Base-by-base conservation (phyloP, 2,113 vertebrate species). In the Progne subis region DNA sequence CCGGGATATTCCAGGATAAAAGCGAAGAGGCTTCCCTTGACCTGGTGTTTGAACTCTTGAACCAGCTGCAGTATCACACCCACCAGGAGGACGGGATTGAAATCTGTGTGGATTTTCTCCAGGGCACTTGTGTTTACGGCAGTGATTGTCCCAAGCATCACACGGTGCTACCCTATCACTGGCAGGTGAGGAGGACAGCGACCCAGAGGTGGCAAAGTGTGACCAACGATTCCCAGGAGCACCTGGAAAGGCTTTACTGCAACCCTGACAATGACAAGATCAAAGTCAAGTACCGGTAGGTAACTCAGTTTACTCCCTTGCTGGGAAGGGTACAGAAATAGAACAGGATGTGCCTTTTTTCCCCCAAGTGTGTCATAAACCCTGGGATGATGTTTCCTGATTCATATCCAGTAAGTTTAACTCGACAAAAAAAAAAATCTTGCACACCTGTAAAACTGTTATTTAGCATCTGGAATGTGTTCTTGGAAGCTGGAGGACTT, bases 221-320 rank as follows among this genome's bases (percentile, higher is more conserved):
- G 83, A 98, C 98, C 60, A 99, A 99, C 65, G 99, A 99, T 88
- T 98, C 99, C 72, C 99, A 99, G 98, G 99, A 99, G 95, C 99
- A 99, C 95, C 98, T 99, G 98, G 99, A 99, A 96, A 98, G 99
- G 96, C 99, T 99, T 70, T 99, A 99, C 97, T 99, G 99, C 98
- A 99, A 99, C 97, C 99, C 99, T 32, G 99, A 99, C 98, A 99
- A 99, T 46, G 99, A 99, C 59, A 98, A 99, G 94, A 98, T 99
- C 98, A 98, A 98, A 97, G 98, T 99, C 95, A 99, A 99, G 78
- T 99, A 98, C 91, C 97, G 99, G 99, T 99, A 98, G 98, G 99
- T 99, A 91, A 43, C 50, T 53, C 18, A 23, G 16, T 95, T 78
- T 37, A 60, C 39, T 86, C 34, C 34, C 43, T 69, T 39, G 21